Evolutionary conservation across 2,113 vertebrate species (phyloP), one percentile per base, ranked within the genome.

Genomic region (Physeter macrocephalus): DNA sequence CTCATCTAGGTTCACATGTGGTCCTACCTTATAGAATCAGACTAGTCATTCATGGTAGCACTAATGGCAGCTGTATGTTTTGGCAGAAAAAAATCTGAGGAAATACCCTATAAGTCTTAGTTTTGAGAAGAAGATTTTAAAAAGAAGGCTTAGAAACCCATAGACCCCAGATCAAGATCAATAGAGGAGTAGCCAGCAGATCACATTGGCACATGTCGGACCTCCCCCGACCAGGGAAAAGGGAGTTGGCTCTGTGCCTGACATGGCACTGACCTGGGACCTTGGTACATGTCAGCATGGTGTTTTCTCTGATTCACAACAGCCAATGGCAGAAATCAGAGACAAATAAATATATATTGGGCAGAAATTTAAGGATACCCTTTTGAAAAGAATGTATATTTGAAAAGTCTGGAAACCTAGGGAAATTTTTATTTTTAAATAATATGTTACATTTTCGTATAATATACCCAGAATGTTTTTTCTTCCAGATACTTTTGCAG

Each of bases 391-490:
- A 69, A 61, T 25, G 1, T 61, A 0, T 88, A 39, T 77, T 57
- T 91, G 54, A 57, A 84, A 90, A 64, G n/a, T 80, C 54, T 96
- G 29, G 17, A 93, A 87, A 78, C 71, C 15, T 23, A 27, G 81
- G 27, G 17, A 92, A 29, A 25, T 25, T 39, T 88, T 88, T 64
- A 52, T 75, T 90, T 94, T 84, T 85, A 80, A 95, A 67, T 74
- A 75, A 39, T 46, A 64, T 43, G 21, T 97, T 88, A 49, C 10
- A n/a, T 31, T 94, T 96, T 86, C 23, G 86, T 88, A 66, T 34
- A 62, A 25, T 77, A 90, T 15, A 8, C 12, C 21, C 75, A 69
- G 36, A 21, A 34, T 39, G 13, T 27, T 90, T 94, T 75, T 90
- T 54, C 34, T 81, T 18, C 29, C 69, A 41, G n/a, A 62, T 11